phyloP scores from a whole-genome alignment of 2,888 invertebrate species.

The Bhutanitis thaidina region DNA sequence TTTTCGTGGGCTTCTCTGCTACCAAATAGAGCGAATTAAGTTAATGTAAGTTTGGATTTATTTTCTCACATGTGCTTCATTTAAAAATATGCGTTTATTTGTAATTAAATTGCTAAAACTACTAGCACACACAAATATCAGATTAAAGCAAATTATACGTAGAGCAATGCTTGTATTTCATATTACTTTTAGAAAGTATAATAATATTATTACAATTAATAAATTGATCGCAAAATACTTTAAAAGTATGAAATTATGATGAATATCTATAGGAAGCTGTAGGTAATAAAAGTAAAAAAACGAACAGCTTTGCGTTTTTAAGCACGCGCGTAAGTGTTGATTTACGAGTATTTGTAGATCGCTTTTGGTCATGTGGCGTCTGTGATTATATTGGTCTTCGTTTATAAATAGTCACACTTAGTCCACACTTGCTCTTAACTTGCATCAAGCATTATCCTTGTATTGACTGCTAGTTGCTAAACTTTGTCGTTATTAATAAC shows the following conservation, averaged over 20 bases:
- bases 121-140: too few relatives aligned
- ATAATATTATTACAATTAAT: too few relatives aligned
- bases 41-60: conserved; percentile 55
- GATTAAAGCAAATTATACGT: too few relatives aligned
- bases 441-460: conserved; percentile 40
- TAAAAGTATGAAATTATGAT: too few relatives aligned
- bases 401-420: conserved; percentile 70
- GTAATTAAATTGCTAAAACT: background rate
- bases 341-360: conserved; percentile 57
- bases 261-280: too few relatives aligned
- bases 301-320: conserved; percentile 9
- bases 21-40: conserved; percentile 55
- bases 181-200: too few relatives aligned
- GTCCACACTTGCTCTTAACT: conserved; percentile 51
- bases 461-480: conserved; percentile 3
- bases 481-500: too few relatives aligned
- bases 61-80: conserved; percentile 10
- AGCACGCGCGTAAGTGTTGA: conserved; percentile 32
- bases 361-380: conserved; percentile 51
- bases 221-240: too few relatives aligned
- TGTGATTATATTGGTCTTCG: conserved; percentile 58
- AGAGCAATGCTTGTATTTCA: too few relatives aligned
- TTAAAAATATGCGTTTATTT: background rate
- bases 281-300: too few relatives aligned
- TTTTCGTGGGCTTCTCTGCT: conserved; percentile 65